phyloP scores from a whole-genome alignment of 2,797 vertebrate species.

The Molossus alvarezi region DNA sequence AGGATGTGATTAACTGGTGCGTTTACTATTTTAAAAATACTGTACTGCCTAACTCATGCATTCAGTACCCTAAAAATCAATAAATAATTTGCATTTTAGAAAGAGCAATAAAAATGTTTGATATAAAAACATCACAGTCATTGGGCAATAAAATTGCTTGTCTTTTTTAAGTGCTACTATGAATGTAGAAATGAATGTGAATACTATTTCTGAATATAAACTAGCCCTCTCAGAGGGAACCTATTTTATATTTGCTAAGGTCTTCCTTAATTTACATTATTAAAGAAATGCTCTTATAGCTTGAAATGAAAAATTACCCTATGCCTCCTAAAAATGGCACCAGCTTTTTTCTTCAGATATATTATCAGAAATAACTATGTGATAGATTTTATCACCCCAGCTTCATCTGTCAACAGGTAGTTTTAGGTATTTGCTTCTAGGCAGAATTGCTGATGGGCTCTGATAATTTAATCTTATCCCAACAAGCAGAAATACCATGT shows the following conservation, averaged over 20 bases:
- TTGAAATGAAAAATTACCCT: constrained; percentile 65
- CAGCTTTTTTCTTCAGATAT: constrained; percentile 42
- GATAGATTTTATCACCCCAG: constrained; percentile 46
- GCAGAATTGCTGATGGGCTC: not conserved
- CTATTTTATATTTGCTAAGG: constrained; percentile 48
- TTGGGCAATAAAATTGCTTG: constrained; percentile 48
- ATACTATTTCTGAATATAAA: constrained; percentile 60
- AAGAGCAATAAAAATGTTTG: constrained; percentile 72
- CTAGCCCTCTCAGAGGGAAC: not conserved
- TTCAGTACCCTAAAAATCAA: constrained; percentile 74
- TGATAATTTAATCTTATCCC: constrained; percentile 54
- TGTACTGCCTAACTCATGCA: not conserved
- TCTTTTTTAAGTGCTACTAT: constrained; percentile 46
- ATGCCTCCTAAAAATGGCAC: constrained; percentile 49
- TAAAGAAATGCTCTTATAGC: constrained; percentile 54
- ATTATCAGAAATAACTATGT: constrained; percentile 41
- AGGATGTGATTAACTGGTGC: constrained; percentile 73
- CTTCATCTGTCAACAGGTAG: constrained; percentile 48
- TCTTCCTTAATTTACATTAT: constrained; percentile 52
- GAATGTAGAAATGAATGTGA: constrained; percentile 57
- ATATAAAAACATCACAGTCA: constrained; percentile 45
- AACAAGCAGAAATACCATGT: not conserved
- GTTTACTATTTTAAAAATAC: constrained; percentile 77
- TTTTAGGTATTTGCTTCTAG: constrained; percentile 31
- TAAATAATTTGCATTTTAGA: constrained; percentile 78